Evolutionary conservation across 2,888 invertebrate species (phyloP).

Genomic region (Lithophane semibrunnea): DNA sequence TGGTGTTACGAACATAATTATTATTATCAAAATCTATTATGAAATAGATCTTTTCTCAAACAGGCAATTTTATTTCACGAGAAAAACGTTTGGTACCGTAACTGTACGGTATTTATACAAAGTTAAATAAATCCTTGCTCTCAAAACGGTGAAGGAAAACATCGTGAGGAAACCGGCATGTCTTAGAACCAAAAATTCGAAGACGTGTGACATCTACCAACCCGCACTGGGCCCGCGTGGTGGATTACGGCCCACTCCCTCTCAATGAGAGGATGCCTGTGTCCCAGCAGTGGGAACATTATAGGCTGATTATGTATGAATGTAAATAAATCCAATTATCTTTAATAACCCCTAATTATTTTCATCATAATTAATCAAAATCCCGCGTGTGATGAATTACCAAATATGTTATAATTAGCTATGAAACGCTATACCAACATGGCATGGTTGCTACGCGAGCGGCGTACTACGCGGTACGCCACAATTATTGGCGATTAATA

Average conservation of each 20-base stretch:
- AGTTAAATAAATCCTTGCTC: not conserved
- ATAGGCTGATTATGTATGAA: no score
- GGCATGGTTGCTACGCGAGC: slow-evolving; percentile 11
- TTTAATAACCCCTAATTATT: not conserved
- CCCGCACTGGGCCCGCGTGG: no score
- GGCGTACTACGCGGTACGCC: slow-evolving; percentile 26
- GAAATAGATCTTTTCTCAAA: not conserved
- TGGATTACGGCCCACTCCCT: no score
- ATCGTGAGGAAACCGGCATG: no score
- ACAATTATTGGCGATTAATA: slow-evolving; percentile 37
- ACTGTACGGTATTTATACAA: no score
- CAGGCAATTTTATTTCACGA: not conserved
- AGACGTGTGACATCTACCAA: no score
- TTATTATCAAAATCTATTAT: no score
- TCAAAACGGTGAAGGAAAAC: no score
- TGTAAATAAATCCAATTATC: not conserved
- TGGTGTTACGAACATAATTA: no score
- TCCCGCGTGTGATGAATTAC: not conserved
- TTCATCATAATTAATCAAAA: not conserved
- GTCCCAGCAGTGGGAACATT: no score
- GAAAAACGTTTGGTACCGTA: not conserved
- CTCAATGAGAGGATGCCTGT: no score
- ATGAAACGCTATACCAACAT: slow-evolving; percentile 16
- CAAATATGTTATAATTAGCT: slow-evolving; percentile 24
- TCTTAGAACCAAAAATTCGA: no score